These are phyloP conservation scores for Hypomecis punctinalis DNA, from an alignment of 2,888 invertebrate species.

Conservation along the genomic window DNA sequence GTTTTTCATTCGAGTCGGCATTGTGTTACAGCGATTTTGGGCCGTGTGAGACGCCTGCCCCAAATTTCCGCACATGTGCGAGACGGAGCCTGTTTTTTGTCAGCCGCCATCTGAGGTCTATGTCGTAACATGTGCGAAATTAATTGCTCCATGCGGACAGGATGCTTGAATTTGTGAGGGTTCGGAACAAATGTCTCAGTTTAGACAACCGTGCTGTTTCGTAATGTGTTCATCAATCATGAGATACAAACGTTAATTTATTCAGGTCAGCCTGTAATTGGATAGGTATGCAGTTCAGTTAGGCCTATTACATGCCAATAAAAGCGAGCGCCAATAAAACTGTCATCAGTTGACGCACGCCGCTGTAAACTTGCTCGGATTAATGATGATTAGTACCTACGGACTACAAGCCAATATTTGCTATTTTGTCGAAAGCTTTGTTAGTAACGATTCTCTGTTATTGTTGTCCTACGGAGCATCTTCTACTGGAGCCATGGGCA, in stretches of 20 bases:
- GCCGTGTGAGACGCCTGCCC: slow-evolving; percentile 61
- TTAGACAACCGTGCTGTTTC: slow-evolving; percentile 10
- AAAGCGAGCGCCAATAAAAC: slow-evolving; percentile 37
- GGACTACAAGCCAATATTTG: slow-evolving; percentile 63
- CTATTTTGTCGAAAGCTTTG: slow-evolving; percentile 67
- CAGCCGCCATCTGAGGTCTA: slow-evolving; percentile 70
- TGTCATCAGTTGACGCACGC: slow-evolving; percentile 41
- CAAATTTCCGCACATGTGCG: slow-evolving; percentile 73
- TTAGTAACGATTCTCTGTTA: slow-evolving; percentile 74
- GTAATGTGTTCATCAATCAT: slow-evolving; percentile 15
- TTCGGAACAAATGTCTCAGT: slow-evolving; percentile 48
- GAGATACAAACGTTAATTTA: slow-evolving; percentile 18
- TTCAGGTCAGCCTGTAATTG: slow-evolving; percentile 32
- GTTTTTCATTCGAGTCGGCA: slow-evolving; percentile 47
- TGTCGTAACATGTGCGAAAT: slow-evolving; percentile 77
- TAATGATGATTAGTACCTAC: slow-evolving; percentile 70
- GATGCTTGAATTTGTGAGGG: slow-evolving; percentile 61
- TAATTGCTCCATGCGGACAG: slow-evolving; percentile 57
- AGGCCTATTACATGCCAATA: slow-evolving; percentile 34
- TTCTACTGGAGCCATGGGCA: slow-evolving; percentile 73
- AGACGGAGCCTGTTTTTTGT: slow-evolving; percentile 74
- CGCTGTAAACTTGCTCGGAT: slow-evolving; percentile 48
- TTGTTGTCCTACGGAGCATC: slow-evolving; percentile 51
- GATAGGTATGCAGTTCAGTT: slow-evolving; percentile 33
- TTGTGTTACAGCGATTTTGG: slow-evolving; percentile 44